phyloP scores from a whole-genome alignment of 2,113 vertebrate species.

The Gavia stellata region DNA sequence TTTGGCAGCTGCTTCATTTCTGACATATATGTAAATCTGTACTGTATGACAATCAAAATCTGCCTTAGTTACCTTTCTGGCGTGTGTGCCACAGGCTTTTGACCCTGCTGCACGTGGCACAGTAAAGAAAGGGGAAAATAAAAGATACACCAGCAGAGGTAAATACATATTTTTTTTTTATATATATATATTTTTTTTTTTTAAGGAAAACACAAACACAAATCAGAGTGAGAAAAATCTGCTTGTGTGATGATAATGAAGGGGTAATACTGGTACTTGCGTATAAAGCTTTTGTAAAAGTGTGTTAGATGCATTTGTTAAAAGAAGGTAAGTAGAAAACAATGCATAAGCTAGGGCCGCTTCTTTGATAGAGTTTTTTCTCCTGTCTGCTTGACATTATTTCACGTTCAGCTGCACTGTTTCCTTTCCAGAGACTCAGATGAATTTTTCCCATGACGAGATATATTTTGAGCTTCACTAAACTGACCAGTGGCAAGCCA shows the following conservation, averaged over 20 bases:
- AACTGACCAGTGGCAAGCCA: background rate
- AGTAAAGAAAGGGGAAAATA: background rate
- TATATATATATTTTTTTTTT: background rate
- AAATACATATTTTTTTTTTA: background rate
- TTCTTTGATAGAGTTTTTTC: background rate
- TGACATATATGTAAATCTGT: constrained; percentile 17
- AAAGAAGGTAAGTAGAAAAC: background rate
- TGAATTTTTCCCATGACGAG: background rate
- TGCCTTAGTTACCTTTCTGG: background rate
- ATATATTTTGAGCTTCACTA: background rate
- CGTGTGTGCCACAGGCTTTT: background rate
- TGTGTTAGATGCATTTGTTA: background rate
- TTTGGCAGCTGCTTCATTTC: background rate
- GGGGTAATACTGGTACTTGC: background rate
- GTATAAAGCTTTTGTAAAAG: background rate
- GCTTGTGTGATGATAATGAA: background rate
- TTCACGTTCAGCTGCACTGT: background rate
- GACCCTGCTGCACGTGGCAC: background rate
- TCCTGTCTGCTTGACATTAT: background rate
- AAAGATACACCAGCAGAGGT: background rate
- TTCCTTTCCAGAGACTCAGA: background rate
- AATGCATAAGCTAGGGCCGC: background rate
- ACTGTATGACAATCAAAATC: background rate
- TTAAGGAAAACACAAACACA: background rate
- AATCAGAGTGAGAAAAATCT: background rate